Evolutionary conservation across 64 coral and sea anemone genomes (phyloP).

Genomic region (Dendrophyllia cribrosa): DNA sequence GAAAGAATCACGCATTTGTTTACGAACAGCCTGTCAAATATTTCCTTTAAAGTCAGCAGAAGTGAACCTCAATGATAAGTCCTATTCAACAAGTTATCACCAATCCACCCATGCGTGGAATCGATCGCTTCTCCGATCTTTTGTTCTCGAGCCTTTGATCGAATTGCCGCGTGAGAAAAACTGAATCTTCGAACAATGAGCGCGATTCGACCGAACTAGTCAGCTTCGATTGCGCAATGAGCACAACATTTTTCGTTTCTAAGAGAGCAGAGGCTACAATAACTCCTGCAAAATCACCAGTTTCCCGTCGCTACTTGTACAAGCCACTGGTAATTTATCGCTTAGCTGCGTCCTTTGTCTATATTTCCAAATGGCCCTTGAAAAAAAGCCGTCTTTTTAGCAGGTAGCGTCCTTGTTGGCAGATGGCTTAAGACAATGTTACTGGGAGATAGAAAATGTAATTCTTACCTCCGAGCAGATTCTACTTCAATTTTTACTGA

Average conservation of each 20-base stretch:
- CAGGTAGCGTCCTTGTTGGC: conserved; percentile 14
- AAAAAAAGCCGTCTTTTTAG: background rate
- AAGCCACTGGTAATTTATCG: conserved; percentile 22
- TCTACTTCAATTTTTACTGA: background rate
- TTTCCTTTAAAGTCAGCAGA: background rate
- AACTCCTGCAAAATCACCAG: conserved; percentile 6
- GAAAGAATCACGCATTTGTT: background rate
- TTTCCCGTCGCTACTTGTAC: background rate
- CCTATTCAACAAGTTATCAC: conserved; percentile 36
- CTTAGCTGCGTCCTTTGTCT: conserved; percentile 41
- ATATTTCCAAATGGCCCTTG: background rate
- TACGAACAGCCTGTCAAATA: conserved; percentile 6
- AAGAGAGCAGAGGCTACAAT: background rate
- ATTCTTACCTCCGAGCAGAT: background rate
- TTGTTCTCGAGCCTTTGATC: conserved; percentile 9
- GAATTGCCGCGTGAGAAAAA: conserved; percentile 5
- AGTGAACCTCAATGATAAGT: background rate
- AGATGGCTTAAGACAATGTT: background rate
- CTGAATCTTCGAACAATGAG: background rate
- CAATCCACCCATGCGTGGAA: conserved; percentile 24
- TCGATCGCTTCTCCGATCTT: conserved; percentile 2
- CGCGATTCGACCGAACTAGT: background rate
- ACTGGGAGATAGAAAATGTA: background rate
- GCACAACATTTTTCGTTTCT: background rate
- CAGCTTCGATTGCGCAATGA: background rate